Evolutionary conservation across 2,113 vertebrate genomes (phyloP), one percentile per base, ranked within the genome.

Genomic region (Cricetomys ansorgei): DNA sequence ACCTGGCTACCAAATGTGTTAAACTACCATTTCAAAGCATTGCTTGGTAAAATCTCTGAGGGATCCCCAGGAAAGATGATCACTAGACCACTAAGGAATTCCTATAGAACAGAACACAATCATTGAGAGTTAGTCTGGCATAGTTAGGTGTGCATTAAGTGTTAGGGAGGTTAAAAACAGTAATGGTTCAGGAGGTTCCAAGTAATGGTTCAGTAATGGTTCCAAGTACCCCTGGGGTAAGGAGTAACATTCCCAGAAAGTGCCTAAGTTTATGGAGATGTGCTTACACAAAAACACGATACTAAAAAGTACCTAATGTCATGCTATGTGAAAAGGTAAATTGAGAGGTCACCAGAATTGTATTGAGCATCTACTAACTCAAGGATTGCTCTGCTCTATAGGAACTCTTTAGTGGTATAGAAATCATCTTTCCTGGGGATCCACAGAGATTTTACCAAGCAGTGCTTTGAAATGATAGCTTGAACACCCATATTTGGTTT

Each of bases 401-500:
- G 69, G 64, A 88, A 95, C 77, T 93, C 57, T 27, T 50, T 9
- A n/a, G 31, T 34, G 12, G 72, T 85, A 27, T 53, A 69, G 59
- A 64, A 3, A 59, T 1, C 70, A 37, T 55, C 65, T 59, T 40
- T 21, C 31, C 25, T 88, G 48, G 55, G 45, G 87, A 17, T 73
- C n/a, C 70, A 37, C 29, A 53, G 67, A 88, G 23, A 77, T 80
- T 95, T 69, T 95, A 92, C 31, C 76, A 92, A 92, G 69, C 34
- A 59, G 6, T 53, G 70, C 23, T 96, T 95, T 93, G 50, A 92
- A 93, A 89, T 27, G 59, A 50, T 34, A 92, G 29, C 83, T 96
- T 85, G 85, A 72, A 92, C 75, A 93, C 45, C 70, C 2, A 8
- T 76, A 72, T 76, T 88, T 96, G 31, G 25, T 94, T 17, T 69